A percentile compares a stretch with the other conserved stretches of the same genome.
These are phyloP conservation scores for Pithys albifrons DNA, from an alignment of 2,113 vertebrate species.

Conservation along the genomic window DNA sequence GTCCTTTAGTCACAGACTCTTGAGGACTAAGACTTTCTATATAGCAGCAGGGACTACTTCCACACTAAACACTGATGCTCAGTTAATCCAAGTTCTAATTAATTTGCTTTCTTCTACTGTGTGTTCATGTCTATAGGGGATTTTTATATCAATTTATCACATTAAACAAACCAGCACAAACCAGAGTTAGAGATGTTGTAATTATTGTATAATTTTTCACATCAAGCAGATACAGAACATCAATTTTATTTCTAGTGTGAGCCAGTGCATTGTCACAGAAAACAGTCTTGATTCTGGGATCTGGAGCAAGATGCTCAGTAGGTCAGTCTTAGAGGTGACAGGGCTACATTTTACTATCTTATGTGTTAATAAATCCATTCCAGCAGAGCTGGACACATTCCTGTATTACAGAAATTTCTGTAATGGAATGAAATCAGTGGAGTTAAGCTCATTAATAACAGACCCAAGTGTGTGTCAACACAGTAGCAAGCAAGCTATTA, in stretches of 20 bases:
- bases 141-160: constrained; percentile 14
- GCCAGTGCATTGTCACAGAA: background rate
- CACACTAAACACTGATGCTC: background rate
- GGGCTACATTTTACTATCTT: background rate
- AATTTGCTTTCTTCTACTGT: constrained; percentile 19
- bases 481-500: background rate
- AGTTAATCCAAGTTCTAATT: constrained; percentile 27
- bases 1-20: constrained; percentile 19
- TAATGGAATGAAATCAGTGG: background rate
- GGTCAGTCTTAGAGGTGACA: background rate
- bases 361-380: background rate
- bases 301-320: background rate
- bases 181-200: background rate
- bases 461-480: background rate
- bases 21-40: background rate
- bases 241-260: background rate
- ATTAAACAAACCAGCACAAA: constrained; percentile 5
- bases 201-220: background rate
- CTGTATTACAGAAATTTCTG: background rate
- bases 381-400: background rate
- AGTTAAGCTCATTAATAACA: background rate
- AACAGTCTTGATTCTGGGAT: background rate
- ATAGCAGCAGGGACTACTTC: constrained; percentile 20
- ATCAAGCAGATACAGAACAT: background rate
- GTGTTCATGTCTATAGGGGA: background rate